These are phyloP conservation scores for Seriola dumerili DNA, from an alignment of 2,113 vertebrate genomes.

Conservation along the genomic window DNA sequence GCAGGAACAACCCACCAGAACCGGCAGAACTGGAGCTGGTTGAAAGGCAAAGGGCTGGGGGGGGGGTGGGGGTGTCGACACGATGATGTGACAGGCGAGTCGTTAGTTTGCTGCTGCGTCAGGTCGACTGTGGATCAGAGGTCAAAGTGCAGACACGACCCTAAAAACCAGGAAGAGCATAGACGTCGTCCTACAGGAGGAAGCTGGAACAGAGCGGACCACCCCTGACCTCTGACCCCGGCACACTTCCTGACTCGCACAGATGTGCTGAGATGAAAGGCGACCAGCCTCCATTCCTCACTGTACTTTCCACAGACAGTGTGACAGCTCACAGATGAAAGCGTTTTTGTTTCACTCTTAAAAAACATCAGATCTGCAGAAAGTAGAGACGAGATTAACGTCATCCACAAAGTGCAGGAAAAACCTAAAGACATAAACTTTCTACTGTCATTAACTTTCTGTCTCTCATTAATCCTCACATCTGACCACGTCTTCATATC, in stretches of 20 bases:
- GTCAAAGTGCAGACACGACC: constrained; percentile 25
- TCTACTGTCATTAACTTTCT: background rate
- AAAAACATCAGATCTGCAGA: background rate
- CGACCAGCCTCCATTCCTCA: background rate
- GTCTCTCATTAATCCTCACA: background rate
- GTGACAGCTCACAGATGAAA: background rate
- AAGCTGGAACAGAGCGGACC: background rate
- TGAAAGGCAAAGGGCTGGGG: no score
- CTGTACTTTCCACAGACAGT: background rate
- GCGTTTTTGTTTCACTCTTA: background rate
- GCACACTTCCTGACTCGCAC: constrained; percentile 21
- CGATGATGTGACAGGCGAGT: no score
- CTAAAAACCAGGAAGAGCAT: constrained; percentile 23
- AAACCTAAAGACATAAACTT: background rate
- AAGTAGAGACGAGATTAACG: no score
- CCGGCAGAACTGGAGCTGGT: no score
- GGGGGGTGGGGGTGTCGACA: no score
- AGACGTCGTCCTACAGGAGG: background rate
- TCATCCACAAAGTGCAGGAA: background rate
- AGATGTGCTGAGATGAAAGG: constrained; percentile 23
- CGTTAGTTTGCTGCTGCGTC: background rate
- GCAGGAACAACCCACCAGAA: no score
- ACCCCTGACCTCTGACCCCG: constrained; percentile 15
- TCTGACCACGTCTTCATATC: background rate
- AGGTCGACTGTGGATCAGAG: background rate